phyloP scores from a whole-genome alignment of 2,888 invertebrate species.

The Agrochola litura region DNA sequence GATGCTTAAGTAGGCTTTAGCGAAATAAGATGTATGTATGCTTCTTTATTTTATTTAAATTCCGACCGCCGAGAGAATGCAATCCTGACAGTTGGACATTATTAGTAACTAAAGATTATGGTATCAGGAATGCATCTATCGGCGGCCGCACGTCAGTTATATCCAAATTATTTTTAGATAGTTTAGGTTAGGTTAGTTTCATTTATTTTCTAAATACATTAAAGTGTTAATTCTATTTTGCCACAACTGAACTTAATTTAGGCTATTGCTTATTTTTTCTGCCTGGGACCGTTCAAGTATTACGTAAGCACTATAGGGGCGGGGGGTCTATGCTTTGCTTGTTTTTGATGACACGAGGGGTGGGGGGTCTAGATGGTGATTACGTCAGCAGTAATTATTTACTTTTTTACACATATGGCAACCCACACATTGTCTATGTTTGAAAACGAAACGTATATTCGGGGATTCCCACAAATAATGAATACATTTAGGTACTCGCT shows the following conservation, averaged over 20 bases:
- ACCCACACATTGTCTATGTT: too few species aligned
- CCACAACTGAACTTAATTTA: background rate
- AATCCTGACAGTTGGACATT: background rate
- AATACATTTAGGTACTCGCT: too few species aligned
- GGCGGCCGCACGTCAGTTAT: background rate
- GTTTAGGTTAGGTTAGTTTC: slow-evolving; percentile 9
- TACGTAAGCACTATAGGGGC: too few species aligned
- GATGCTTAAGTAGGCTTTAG: background rate
- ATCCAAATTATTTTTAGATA: slow-evolving; percentile 6
- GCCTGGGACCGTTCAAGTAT: too few species aligned
- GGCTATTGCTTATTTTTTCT: background rate
- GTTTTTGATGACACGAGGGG: too few species aligned
- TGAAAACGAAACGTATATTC: too few species aligned
- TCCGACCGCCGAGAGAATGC: background rate
- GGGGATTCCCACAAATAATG: too few species aligned
- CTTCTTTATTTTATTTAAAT: background rate
- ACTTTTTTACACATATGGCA: too few species aligned
- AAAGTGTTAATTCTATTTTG: slow-evolving; percentile 9
- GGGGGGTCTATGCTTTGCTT: too few species aligned
- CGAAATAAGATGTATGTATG: background rate
- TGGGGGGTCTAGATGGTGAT: too few species aligned
- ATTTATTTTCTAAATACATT: slow-evolving; percentile 11
- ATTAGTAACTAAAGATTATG: background rate
- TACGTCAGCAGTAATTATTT: too few species aligned
- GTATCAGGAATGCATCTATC: background rate